phyloP scores from a whole-genome alignment of 2,888 invertebrate genomes.

The Eupithecia pulchellata region DNA sequence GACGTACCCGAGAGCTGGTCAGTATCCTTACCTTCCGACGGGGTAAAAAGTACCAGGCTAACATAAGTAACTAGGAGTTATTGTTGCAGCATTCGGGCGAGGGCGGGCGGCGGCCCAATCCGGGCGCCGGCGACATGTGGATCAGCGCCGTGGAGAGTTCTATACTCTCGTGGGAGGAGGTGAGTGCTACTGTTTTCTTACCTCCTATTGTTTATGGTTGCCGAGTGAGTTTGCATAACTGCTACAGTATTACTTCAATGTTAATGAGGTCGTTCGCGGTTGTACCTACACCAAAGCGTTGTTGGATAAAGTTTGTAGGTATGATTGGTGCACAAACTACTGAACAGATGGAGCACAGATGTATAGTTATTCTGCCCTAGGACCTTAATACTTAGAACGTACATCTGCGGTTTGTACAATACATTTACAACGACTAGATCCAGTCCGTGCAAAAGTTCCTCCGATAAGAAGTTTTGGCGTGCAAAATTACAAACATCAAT shows the following conservation, averaged over 20 bases:
- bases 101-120: slow-evolving; percentile 65
- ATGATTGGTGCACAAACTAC: not conserved
- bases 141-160: slow-evolving; percentile 89
- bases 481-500: no score
- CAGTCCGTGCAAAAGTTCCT: no score
- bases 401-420: no score
- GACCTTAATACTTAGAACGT: no score
- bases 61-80: slow-evolving; percentile 26
- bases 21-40: not conserved
- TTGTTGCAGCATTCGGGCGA: slow-evolving; percentile 77
- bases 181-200: slow-evolving; percentile 45
- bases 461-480: no score
- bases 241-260: no score
- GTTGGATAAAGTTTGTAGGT: not conserved
- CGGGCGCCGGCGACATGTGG: slow-evolving; percentile 87
- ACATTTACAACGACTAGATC: no score
- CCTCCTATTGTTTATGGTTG: not conserved
- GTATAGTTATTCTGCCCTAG: no score
- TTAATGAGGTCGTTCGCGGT: no score
- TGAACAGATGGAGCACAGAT: no score
- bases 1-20: no score
- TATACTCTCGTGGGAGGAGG: slow-evolving; percentile 88
- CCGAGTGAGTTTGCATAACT: not conserved
- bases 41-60: slow-evolving; percentile 30
- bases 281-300: no score